phyloP scores from a whole-genome alignment of 1,140 invertebrate species.

The Neuroterus valhalla region DNA sequence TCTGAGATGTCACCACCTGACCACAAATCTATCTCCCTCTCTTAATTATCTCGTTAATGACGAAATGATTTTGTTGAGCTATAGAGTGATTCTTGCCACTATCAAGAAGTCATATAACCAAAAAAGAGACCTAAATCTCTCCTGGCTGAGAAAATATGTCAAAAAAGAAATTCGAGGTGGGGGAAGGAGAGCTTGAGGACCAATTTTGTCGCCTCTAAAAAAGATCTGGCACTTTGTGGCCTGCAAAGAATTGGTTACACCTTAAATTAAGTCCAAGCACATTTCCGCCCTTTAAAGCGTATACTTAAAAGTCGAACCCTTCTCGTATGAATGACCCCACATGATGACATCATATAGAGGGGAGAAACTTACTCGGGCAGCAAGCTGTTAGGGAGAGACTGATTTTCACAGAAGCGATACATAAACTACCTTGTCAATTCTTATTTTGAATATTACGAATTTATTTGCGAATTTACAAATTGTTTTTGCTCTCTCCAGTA shows the following conservation, averaged over 20 bases:
- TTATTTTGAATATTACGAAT: neutral
- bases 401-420: constrained; percentile 1
- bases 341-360: constrained; percentile 29
- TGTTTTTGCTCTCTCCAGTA: too few species aligned
- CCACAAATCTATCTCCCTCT: neutral
- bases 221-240: constrained; percentile 6
- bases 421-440: neutral
- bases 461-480: too few species aligned
- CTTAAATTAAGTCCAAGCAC: constrained; percentile 8
- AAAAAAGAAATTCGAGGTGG: constrained; percentile 1
- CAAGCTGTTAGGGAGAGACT: constrained; percentile 9
- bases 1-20: neutral
- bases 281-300: constrained; percentile 23
- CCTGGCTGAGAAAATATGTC: neutral
- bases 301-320: constrained; percentile 27
- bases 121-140: neutral
- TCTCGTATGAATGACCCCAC: constrained; percentile 20
- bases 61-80: neutral
- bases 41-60: neutral
- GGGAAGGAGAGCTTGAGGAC: neutral
- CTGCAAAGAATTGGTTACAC: neutral
- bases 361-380: constrained; percentile 29
- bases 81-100: neutral
- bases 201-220: neutral
- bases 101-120: neutral